Conservation (phyloP, 2,888 invertebrate genomes). For the Calameuta filiformis region DNA sequence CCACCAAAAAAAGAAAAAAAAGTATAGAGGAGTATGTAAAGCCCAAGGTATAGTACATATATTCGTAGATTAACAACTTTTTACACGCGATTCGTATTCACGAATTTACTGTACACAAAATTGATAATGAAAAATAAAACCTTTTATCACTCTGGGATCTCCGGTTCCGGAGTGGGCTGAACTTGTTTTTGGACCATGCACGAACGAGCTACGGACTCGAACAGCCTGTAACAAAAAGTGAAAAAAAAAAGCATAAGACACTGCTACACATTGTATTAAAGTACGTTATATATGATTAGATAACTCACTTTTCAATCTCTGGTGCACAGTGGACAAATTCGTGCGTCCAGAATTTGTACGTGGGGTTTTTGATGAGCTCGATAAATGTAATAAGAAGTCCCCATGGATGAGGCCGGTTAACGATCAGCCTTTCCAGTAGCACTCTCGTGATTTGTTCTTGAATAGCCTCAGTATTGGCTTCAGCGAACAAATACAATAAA, state of each 20-base stretch:
- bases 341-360: conserved; percentile 98
- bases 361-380: conserved; percentile 97
- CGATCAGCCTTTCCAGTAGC: conserved; percentile 94
- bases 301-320: conserved; percentile 96
- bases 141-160: conserved; percentile 75
- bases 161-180: conserved; percentile 73
- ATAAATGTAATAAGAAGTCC: conserved; percentile 98
- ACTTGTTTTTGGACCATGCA: conserved; percentile 90
- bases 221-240: conserved; percentile 74
- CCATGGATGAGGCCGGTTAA: conserved; percentile 99
- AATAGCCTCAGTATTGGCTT: conserved; percentile 96
- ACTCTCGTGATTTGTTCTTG: conserved; percentile 99
- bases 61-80: conserved; percentile 62
- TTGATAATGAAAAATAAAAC: conserved; percentile 47
- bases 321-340: conserved; percentile 99
- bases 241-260: conserved; percentile 16
- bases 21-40: conserved; percentile 32
- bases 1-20: conserved; percentile 40
- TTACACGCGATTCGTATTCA: conserved; percentile 57
- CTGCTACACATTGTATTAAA: neutral
- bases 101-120: conserved; percentile 59
- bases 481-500: conserved; percentile 95
- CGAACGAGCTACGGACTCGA: conserved; percentile 95
- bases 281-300: conserved; percentile 13
- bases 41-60: conserved; percentile 40